These are phyloP conservation scores for Forbesichthys papilliferus DNA, from an alignment of 2,113 vertebrate species.

Conservation along the genomic window DNA sequence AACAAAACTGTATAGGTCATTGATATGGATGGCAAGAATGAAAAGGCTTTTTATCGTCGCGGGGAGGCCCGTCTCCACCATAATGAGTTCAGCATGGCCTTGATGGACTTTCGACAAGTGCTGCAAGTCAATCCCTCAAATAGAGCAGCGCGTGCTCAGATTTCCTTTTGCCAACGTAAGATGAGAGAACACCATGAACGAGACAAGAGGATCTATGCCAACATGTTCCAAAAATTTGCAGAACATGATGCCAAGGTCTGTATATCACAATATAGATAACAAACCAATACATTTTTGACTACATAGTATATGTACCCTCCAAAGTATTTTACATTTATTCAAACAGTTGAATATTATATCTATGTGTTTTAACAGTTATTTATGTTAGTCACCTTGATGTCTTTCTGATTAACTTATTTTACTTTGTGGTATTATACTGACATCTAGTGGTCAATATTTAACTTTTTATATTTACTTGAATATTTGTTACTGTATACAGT, in stretches of 20 bases:
- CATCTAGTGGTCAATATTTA: constrained; percentile 53
- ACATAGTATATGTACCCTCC: background rate
- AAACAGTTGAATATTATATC: no score
- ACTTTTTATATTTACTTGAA: background rate
- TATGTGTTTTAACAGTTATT: background rate
- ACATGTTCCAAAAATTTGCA: constrained; percentile 97
- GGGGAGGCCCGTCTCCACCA: constrained; percentile 86
- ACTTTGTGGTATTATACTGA: constrained; percentile 32
- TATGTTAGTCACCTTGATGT: background rate
- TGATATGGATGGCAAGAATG: constrained; percentile 85
- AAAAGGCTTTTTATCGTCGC: constrained; percentile 91
- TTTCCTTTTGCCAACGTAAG: constrained; percentile 86
- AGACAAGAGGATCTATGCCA: constrained; percentile 91
- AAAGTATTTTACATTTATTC: background rate
- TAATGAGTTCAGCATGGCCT: constrained; percentile 89
- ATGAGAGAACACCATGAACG: constrained; percentile 90
- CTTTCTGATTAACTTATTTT: background rate
- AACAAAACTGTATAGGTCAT: constrained; percentile 76
- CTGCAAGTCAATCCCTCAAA: constrained; percentile 89
- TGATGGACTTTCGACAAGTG: constrained; percentile 87
- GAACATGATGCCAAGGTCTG: constrained; percentile 90
- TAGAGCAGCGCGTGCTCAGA: constrained; percentile 85
- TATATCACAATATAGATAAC: constrained; percentile 2
- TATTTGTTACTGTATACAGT: no score
- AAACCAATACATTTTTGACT: background rate